Percentiles rank a stretch among this genome's conserved stretches.
These are phyloP conservation scores for Chelidonichthys spinosus DNA, from an alignment of 2,797 vertebrate species.

Conservation along the genomic window DNA sequence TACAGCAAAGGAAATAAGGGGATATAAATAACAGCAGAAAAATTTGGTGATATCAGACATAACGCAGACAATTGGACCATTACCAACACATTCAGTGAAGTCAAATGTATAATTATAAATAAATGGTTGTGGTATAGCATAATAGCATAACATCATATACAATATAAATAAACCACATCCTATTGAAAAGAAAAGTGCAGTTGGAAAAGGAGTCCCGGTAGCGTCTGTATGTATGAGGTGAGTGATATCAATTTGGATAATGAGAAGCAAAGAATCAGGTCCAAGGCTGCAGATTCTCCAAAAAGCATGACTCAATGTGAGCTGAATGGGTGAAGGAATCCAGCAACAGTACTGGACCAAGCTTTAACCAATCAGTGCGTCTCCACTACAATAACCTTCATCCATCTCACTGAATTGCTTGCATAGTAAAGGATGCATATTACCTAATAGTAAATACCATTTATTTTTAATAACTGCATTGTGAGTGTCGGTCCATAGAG, in stretches of 20 bases:
- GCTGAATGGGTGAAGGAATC: constrained; percentile 1
- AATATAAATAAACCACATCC: background rate
- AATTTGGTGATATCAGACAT: constrained; percentile 39
- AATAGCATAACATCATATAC: background rate
- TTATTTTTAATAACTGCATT: background rate
- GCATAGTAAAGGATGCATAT: background rate
- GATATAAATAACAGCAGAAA: constrained; percentile 55
- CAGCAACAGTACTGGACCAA: constrained; percentile 15
- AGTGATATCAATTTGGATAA: background rate
- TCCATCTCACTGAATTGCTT: background rate
- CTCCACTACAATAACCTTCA: background rate
- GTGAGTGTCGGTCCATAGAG: background rate
- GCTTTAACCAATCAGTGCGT: constrained; percentile 15
- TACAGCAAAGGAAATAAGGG: constrained; percentile 41
- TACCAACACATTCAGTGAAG: constrained; percentile 7
- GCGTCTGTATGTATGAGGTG: background rate
- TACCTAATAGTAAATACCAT: background rate
- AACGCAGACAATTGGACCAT: constrained; percentile 27
- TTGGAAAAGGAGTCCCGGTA: background rate
- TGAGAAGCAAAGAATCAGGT: background rate
- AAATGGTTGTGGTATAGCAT: background rate
- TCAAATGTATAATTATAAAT: background rate
- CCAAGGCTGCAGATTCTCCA: background rate
- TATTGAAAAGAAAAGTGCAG: background rate
- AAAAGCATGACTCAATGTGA: constrained; percentile 4